A percentile compares a stretch with the other conserved stretches of the same genome.
phyloP scores from a whole-genome alignment of 2,797 vertebrate genomes.

The Tokudaia muenninki region DNA sequence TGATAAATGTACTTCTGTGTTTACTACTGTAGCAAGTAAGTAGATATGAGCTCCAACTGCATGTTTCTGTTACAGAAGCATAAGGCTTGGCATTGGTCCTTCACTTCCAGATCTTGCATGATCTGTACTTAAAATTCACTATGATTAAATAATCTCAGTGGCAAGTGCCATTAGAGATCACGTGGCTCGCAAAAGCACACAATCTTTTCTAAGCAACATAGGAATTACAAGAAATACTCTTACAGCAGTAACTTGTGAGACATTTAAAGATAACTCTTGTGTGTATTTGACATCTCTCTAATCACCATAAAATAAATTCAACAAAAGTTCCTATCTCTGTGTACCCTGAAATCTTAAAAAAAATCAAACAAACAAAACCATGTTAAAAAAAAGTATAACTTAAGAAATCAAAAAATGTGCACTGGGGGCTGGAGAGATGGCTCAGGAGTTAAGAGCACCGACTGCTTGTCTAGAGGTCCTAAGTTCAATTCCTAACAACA shows the following conservation, averaged over 20 bases:
- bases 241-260: not conserved
- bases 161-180: not conserved
- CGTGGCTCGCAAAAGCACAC: not conserved
- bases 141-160: not conserved
- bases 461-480: not conserved
- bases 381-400: not conserved
- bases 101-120: not conserved
- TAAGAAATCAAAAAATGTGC: not conserved
- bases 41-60: not conserved
- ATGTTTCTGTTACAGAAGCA: not conserved
- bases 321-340: not conserved
- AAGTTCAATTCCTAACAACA: not conserved
- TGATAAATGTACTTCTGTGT: slow-evolving; percentile 17
- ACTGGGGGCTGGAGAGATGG: not conserved
- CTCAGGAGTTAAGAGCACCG: not conserved
- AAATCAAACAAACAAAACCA: not conserved
- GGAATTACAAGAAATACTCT: slow-evolving; percentile 36
- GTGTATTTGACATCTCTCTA: not conserved
- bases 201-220: not conserved
- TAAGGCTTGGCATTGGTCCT: not conserved
- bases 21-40: not conserved
- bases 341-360: not conserved
- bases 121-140: slow-evolving; percentile 14
- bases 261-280: not conserved
- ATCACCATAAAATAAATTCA: not conserved